Evolutionary conservation across 2,888 invertebrate genomes (phyloP), one percentile per base, ranked within the genome.

Genomic region (Hoplodrina blanda): DNA sequence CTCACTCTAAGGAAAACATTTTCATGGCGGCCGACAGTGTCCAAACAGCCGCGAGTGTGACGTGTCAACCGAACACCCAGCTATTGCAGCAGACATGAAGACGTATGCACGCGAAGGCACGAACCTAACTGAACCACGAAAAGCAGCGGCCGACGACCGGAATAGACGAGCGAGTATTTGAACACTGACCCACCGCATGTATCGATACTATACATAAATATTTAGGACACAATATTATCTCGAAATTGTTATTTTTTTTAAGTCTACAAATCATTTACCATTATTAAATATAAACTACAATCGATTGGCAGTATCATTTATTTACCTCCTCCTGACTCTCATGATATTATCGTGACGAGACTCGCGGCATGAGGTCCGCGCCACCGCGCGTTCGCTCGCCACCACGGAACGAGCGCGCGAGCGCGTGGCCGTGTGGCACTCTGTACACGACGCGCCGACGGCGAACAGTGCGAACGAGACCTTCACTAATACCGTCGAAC

Each of bases 231-330:
- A 92, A 92, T 94, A 94, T 93, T 94, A 94, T 93, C 91, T 92
- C 93, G 88, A 94, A 95, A 93, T 92, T 85, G 92, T 93, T 78
- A 76, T 80, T 84, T 83, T 80, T 74, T 76, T 92, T 84, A 91
- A 92, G 89, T 89, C 94, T 95, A 94, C 93, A 94, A 94, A 94
- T 92, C 92, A 93, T 93, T 93, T 92, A 90, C 90, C 90, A 91
- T 91, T 92, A 92, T 84, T 89, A 87, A 89, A 89, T 92, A 93
- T 91, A 93, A 93, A 91, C 94, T 95, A 95, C 94, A 92, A 93
- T 93, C 95, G 93, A 95, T 95, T 95, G 95, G 95, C 95, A 95
- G 95, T 95, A 95, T 94, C 82, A 83, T 92, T 89, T 87, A 73
- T 92, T 94, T 90, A 90, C 88, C 90, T 90, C 88, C 90, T 86